Base-by-base conservation (phyloP, 92 coral and sea anemone species). In the Epizoanthus scotinus region DNA sequence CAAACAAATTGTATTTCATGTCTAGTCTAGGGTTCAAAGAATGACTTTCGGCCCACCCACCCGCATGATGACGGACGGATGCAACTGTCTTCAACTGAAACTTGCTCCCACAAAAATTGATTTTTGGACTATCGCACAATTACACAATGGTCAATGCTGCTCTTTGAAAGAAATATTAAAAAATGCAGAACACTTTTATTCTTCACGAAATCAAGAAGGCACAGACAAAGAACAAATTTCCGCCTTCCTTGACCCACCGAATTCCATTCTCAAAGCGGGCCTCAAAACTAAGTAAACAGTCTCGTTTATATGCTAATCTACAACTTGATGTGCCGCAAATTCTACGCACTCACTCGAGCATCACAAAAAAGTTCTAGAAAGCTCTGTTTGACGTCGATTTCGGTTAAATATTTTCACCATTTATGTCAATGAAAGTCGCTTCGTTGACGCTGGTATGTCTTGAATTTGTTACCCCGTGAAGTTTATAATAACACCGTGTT, bases 1-100 rank as follows among this genome's bases (percentile, higher is more conserved):
- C 18, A 74, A 74, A 71, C 67, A 57, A 59, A 24, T 59, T 22
- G 28, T 38, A 57, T 21, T 75, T 75, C 68, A 75, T 75, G 81
- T 58, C 68, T 58, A 21, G 80, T 74, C 67, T 28, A 53, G 36
- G 47, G 79, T 74, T 66, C 81, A 0, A 47, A 12, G 4, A 24
- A 54, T 34, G 25, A 44, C 42, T 15, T n/a, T 24, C 25, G 15
- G 19, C 67, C 78, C 44, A 50, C 78, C 17, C 36, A 49, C 18
- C 31, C 77, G 50, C 49, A 20, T 26, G 63, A 50, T 20, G 13
- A 19, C 17, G 52, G 13, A 19, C 17, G 52, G 78, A 71, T 26
- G 60, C 31, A 64, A 64, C 42, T 0, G 6, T 26, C 36, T 8
- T 12, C 13, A 44, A 7, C 13, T 8, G 52, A 44, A 47, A 47